phyloP scores from a whole-genome alignment of 2,797 vertebrate genomes.

The Masticophis lateralis region DNA sequence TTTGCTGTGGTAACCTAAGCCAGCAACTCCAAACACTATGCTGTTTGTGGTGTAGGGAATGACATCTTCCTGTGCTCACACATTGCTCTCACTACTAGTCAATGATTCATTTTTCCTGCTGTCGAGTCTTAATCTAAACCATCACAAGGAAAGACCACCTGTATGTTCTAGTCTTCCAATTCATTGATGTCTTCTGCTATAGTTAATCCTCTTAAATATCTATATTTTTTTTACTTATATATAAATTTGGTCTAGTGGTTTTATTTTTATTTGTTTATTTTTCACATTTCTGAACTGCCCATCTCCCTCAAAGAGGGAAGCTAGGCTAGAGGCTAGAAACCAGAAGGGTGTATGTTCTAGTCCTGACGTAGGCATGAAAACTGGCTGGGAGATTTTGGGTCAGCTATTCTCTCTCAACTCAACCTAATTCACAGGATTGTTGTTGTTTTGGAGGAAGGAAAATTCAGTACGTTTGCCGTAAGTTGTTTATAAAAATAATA shows the following conservation, averaged over 20 bases:
- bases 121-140: not conserved
- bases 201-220: not conserved
- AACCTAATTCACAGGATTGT: too few species aligned
- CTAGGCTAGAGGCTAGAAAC: not conserved
- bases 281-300: not conserved
- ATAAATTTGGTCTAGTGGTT: not conserved
- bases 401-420: not conserved
- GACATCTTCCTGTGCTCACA: not conserved
- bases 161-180: not conserved
- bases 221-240: accelerated
- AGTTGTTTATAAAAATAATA: too few species aligned
- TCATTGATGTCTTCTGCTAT: not conserved
- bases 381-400: not conserved
- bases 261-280: not conserved
- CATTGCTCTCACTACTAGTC: constrained; percentile 24
- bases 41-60: constrained; percentile 16
- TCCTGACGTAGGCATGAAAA: not conserved
- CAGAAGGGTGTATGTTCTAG: not conserved
- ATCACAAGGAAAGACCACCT: constrained; percentile 29
- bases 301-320: not conserved
- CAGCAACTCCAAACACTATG: constrained; percentile 11
- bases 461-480: too few species aligned
- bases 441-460: too few species aligned
- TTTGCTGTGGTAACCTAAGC: not conserved
- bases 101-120: constrained; percentile 30